Evolutionary conservation across 2,113 vertebrate species (phyloP), one percentile per base, ranked within the genome.

Genomic region (Ameiurus melas): DNA sequence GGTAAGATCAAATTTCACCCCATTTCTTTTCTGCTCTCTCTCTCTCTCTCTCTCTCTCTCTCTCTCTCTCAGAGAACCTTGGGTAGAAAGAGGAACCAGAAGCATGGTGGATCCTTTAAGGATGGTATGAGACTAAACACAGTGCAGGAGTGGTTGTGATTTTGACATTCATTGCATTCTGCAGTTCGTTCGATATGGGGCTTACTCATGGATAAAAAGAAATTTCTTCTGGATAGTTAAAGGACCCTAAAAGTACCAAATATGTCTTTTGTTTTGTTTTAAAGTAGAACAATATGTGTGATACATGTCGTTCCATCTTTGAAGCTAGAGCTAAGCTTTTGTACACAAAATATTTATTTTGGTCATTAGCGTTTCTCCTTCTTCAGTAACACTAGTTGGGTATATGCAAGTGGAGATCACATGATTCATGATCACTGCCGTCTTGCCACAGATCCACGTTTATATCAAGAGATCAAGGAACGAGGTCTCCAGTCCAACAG

Each of bases 381-480:
- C 53, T 57, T 57, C n/a, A 58, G 22, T 57, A 85, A 13, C 16
- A 25, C 27, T 80, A 80, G 3, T 55, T 55, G 33, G 27, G 0
- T 80, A 79, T 19, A 30, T 2, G 3, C 13, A 55, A 30, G 2
- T 80, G n/a, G 1, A 19, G 27, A 84, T 20, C 33, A 55, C 70
- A 57, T 14, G 8, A 25, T 36, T 27, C 14, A 7, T 30, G 2
- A 78, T n/a, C 36, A 53, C 53, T 10, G n/a, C 22, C 10, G 16
- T 84, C 9, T 84, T 53, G 43, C 36, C 43, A 68, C 62, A 91
- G 91, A 91, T n/a, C 98, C 98, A 0, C 90, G 71, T 53, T 94
- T 99, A 85, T 99, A 99, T 88, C 98, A 99, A 95, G 97, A 99
- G 92, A 97, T 99, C 92, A 95, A 95, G 13, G 98, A 99, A 93